These are phyloP conservation scores for Drosophila malerkotliana DNA, from an alignment of 1,140 invertebrate genomes.

Conservation along the genomic window DNA sequence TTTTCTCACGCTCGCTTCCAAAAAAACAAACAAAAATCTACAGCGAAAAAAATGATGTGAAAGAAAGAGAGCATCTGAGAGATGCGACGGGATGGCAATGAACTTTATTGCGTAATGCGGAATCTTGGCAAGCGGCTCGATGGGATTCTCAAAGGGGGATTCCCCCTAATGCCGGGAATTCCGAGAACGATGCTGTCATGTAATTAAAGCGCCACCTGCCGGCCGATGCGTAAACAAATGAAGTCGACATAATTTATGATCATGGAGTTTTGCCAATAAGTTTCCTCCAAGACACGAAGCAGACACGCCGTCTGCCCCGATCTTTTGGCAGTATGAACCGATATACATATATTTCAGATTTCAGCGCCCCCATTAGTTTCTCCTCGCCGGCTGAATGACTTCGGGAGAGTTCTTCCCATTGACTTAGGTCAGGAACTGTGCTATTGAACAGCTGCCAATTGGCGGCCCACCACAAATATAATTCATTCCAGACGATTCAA, in stretches of 20 bases:
- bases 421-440: slow-evolving; percentile 72
- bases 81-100: slow-evolving; percentile 48
- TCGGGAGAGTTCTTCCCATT: slow-evolving; percentile 56
- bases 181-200: slow-evolving; percentile 43
- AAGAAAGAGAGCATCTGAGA: slow-evolving; percentile 40
- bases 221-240: slow-evolving; percentile 72
- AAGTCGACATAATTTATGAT: slow-evolving; percentile 79
- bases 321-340: slow-evolving; percentile 15
- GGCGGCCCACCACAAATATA: slow-evolving; percentile 42
- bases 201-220: slow-evolving; percentile 77
- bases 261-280: slow-evolving; percentile 83
- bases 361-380: slow-evolving; percentile 15
- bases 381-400: slow-evolving; percentile 53
- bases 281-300: slow-evolving; percentile 37
- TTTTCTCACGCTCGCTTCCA: slow-evolving; percentile 77
- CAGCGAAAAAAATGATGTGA: slow-evolving; percentile 48
- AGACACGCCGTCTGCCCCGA: slow-evolving; percentile 61
- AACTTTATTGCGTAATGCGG: slow-evolving; percentile 74
- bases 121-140: slow-evolving; percentile 72
- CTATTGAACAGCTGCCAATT: slow-evolving; percentile 81
- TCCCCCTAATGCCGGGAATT: slow-evolving; percentile 46
- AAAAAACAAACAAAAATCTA: slow-evolving; percentile 57
- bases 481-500: slow-evolving; percentile 57
- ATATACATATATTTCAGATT: slow-evolving; percentile 20
- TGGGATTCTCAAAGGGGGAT: slow-evolving; percentile 40